Percentiles rank a stretch among this genome's conserved stretches.
These are phyloP conservation scores for Neocrepidodera transversa DNA, from an alignment of 2,888 invertebrate genomes.

Conservation along the genomic window DNA sequence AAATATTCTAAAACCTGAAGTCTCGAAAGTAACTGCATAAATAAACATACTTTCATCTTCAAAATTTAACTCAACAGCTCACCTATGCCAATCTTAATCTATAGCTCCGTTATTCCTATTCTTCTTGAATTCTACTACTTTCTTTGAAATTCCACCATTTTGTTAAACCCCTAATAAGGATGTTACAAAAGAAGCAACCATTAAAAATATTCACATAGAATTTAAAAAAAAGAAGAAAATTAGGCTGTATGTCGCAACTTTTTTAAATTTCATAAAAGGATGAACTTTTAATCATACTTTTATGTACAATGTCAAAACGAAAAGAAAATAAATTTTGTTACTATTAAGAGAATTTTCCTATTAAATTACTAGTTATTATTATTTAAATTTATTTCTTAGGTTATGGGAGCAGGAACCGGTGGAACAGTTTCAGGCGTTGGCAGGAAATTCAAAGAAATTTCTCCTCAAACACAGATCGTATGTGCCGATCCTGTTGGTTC, in stretches of 20 bases:
- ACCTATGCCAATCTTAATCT: slow-evolving; percentile 88
- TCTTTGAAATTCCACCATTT: slow-evolving; percentile 70
- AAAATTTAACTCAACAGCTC: slow-evolving; percentile 85
- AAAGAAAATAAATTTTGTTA: too few species aligned
- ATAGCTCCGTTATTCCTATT: slow-evolving; percentile 72
- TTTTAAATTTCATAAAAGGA: too few species aligned
- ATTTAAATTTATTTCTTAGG: slow-evolving; percentile 47
- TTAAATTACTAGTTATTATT: too few species aligned
- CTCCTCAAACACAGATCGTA: slow-evolving; percentile 79
- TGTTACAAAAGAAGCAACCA: slow-evolving; percentile 26
- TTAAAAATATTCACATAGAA: not conserved
- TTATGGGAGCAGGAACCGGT: slow-evolving; percentile 92
- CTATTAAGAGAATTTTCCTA: too few species aligned
- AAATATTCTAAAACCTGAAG: too few species aligned
- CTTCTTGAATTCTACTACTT: slow-evolving; percentile 41
- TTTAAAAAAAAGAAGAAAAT: too few species aligned
- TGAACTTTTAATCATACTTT: slow-evolving; percentile 67
- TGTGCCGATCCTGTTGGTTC: slow-evolving; percentile 95
- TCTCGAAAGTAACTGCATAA: slow-evolving; percentile 77
- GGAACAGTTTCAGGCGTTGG: slow-evolving; percentile 95
- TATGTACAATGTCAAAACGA: slow-evolving; percentile 72
- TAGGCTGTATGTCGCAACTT: too few species aligned
- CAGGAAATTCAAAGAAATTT: slow-evolving; percentile 87
- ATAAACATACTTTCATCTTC: slow-evolving; percentile 80
- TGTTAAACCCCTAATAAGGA: slow-evolving; percentile 70